Percentiles rank a stretch among this genome's conserved stretches.
These are phyloP conservation scores for Nymphalis urticae DNA, from an alignment of 2,888 invertebrate species.

Conservation along the genomic window DNA sequence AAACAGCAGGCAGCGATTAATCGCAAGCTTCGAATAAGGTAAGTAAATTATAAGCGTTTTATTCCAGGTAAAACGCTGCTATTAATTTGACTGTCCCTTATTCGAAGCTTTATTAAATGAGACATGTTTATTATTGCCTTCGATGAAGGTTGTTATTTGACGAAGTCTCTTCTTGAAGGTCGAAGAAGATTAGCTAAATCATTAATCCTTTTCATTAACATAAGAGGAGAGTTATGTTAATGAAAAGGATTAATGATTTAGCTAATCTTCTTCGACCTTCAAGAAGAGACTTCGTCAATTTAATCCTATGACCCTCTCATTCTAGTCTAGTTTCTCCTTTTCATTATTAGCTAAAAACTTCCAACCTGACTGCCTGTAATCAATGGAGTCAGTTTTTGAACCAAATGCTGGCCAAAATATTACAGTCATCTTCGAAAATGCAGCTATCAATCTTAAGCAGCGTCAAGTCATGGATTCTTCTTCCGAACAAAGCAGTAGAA, in stretches of 20 bases:
- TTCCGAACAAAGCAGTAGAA: slow-evolving; percentile 16
- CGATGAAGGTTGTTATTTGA: too few relatives aligned
- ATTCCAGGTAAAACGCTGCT: too few relatives aligned
- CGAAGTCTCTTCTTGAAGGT: too few relatives aligned
- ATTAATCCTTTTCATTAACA: too few relatives aligned
- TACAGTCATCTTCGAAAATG: not conserved
- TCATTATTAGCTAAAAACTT: slow-evolving; percentile 1
- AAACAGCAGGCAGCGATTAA: too few relatives aligned
- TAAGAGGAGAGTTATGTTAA: slow-evolving; percentile 1
- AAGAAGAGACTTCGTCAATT: not conserved
- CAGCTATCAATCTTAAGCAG: slow-evolving; percentile 1
- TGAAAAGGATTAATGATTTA: not conserved
- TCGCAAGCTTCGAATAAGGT: too few relatives aligned
- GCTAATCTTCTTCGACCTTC: not conserved
- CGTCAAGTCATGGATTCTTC: slow-evolving; percentile 11
- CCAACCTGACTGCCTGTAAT: slow-evolving; percentile 15
- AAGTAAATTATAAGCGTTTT: too few relatives aligned
- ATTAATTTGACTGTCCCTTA: too few relatives aligned
- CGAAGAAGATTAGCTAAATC: too few relatives aligned
- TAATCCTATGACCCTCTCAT: slow-evolving; percentile 6
- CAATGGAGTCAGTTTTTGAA: slow-evolving; percentile 10
- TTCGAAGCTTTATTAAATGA: too few relatives aligned
- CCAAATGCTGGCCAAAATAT: slow-evolving; percentile 21
- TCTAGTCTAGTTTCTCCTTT: not conserved
- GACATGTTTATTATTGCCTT: too few relatives aligned